Conservation (phyloP, 2,888 invertebrate species). For the Aelia acuminata region DNA sequence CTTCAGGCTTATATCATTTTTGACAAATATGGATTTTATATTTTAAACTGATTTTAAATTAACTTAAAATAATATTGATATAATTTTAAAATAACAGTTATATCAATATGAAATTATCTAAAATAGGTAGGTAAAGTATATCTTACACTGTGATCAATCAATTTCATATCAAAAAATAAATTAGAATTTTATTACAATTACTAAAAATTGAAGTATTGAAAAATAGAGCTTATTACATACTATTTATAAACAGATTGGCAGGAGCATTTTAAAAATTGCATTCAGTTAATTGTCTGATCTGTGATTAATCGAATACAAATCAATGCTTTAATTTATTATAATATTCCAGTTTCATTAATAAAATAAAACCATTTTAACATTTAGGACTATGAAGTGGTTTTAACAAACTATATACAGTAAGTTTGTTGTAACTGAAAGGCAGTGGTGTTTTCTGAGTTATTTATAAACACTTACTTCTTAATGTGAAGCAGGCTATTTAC, state of each 20-base stretch:
- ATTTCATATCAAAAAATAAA: conserved; percentile 14
- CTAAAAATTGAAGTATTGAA: neutral
- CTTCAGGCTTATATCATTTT: too few relatives aligned
- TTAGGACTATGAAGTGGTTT: neutral
- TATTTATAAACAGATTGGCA: neutral
- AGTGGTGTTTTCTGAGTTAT: too few relatives aligned
- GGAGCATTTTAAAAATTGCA: neutral
- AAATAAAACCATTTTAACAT: neutral
- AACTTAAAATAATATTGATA: too few relatives aligned
- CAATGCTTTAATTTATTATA: neutral
- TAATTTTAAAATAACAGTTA: neutral
- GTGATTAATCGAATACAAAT: neutral
- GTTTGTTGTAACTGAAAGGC: neutral
- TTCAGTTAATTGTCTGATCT: neutral
- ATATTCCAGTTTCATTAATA: neutral
- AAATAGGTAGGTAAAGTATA: neutral
- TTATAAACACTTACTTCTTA: too few relatives aligned
- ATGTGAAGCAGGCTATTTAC: too few relatives aligned
- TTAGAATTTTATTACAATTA: neutral
- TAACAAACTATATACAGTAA: neutral
- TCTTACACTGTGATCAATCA: conserved; percentile 12
- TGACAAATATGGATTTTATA: too few relatives aligned
- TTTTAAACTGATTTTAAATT: too few relatives aligned
- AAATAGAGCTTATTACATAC: neutral
- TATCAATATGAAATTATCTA: neutral